These are phyloP conservation scores for Pasiphila rectangulata DNA, from an alignment of 2,888 invertebrate species.

Conservation along the genomic window DNA sequence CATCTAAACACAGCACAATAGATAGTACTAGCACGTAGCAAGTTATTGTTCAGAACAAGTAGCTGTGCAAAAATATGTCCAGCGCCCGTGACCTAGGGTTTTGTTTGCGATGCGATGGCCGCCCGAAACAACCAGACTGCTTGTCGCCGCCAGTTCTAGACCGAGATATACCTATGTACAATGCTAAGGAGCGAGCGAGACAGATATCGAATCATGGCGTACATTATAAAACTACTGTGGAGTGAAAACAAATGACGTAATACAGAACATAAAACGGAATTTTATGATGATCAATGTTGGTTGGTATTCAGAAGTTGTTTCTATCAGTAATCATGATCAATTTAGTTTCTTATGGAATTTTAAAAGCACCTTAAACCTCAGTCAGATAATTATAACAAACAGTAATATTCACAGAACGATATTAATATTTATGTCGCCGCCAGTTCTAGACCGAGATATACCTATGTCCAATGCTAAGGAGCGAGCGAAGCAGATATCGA, in stretches of 20 bases:
- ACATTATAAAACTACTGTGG: constrained; percentile 60
- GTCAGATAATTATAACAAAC: too few species aligned
- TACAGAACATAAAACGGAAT: constrained; percentile 53
- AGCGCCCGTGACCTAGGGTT: constrained; percentile 72
- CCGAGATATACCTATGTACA: constrained; percentile 55
- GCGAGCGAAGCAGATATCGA: constrained; percentile 53
- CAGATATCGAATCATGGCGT: constrained; percentile 49
- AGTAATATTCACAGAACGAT: too few species aligned
- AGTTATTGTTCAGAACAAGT: constrained; percentile 41
- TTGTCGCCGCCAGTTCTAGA: constrained; percentile 73
- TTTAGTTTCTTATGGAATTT: too few species aligned
- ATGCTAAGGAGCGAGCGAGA: constrained; percentile 55
- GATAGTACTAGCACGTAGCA: constrained; percentile 36
- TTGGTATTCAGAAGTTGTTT: constrained; percentile 12
- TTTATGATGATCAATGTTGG: constrained; percentile 56
- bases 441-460: constrained; percentile 61
- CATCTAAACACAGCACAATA: constrained; percentile 41
- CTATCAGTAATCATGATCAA: constrained; percentile 10
- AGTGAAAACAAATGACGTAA: constrained; percentile 58
- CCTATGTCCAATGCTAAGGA: constrained; percentile 44
- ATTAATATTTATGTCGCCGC: too few species aligned
- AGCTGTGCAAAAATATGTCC: constrained; percentile 65
- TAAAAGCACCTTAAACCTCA: too few species aligned
- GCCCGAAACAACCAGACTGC: constrained; percentile 74
- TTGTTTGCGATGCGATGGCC: constrained; percentile 65